Conservation (phyloP, 2,113 vertebrate genomes). For the Nesospiza acunhae region DNA sequence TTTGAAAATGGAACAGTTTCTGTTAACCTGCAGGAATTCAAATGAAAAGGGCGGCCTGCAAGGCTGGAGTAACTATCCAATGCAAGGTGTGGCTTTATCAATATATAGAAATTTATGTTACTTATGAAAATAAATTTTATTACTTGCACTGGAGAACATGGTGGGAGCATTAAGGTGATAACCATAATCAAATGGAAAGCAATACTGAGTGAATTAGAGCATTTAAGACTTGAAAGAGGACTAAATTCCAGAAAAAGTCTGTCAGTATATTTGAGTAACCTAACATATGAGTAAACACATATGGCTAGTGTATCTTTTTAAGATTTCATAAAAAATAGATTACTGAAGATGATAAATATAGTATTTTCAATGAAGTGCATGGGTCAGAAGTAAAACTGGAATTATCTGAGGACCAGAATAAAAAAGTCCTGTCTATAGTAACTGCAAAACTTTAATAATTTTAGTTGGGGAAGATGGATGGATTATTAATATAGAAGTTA, state of each 20-base stretch:
- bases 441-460: not conserved
- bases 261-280: not conserved
- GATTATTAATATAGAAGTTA: not conserved
- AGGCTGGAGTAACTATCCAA: not conserved
- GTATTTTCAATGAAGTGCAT: not conserved
- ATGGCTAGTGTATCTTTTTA: not conserved
- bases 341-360: not conserved
- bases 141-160: not conserved
- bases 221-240: not conserved
- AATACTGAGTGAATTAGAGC: not conserved
- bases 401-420: not conserved
- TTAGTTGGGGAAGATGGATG: not conserved
- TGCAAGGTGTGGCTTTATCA: not conserved
- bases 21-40: not conserved
- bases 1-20: not conserved
- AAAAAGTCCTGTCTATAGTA: not conserved
- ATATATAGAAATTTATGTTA: not conserved
- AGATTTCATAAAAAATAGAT: not conserved
- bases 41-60: not conserved
- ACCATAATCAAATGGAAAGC: not conserved
- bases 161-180: not conserved
- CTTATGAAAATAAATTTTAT: not conserved
- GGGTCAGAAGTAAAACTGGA: not conserved
- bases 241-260: not conserved
- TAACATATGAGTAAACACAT: not conserved